phyloP scores from a whole-genome alignment of 2,113 vertebrate species.

The Dicerorhinus sumatrensis region DNA sequence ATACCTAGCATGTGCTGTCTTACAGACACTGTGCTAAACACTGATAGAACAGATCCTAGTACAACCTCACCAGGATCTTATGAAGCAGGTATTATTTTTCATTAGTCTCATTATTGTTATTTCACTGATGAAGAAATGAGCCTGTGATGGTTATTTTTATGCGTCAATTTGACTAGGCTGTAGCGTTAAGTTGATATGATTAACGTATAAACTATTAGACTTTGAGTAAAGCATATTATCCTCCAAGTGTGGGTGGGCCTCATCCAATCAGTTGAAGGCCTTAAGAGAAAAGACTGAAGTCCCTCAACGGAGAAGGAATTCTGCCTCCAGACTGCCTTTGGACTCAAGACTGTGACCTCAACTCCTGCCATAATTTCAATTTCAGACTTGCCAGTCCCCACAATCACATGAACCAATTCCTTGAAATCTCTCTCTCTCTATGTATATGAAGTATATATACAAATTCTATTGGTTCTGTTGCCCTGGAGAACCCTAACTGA shows the following conservation, averaged over 20 bases:
- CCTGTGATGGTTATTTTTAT: neutral
- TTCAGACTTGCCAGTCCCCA: neutral
- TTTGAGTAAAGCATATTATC: neutral
- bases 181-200: neutral
- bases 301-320: neutral
- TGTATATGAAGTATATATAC: neutral
- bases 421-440: neutral
- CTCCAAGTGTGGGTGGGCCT: neutral
- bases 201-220: neutral
- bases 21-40: neutral
- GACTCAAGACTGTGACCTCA: neutral
- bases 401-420: neutral
- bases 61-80: neutral
- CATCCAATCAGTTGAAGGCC: neutral
- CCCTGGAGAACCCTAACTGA: neutral
- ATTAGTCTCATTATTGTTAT: neutral
- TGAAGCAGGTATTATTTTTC: neutral
- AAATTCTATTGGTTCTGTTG: neutral
- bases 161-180: neutral
- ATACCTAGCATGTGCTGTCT: accelerated
- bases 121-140: neutral
- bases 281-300: neutral
- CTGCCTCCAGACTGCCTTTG: neutral
- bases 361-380: neutral
- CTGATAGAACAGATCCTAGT: neutral